Evolutionary conservation across 2,797 vertebrate species (phyloP).

Genomic region (Sciaenops ocellatus): DNA sequence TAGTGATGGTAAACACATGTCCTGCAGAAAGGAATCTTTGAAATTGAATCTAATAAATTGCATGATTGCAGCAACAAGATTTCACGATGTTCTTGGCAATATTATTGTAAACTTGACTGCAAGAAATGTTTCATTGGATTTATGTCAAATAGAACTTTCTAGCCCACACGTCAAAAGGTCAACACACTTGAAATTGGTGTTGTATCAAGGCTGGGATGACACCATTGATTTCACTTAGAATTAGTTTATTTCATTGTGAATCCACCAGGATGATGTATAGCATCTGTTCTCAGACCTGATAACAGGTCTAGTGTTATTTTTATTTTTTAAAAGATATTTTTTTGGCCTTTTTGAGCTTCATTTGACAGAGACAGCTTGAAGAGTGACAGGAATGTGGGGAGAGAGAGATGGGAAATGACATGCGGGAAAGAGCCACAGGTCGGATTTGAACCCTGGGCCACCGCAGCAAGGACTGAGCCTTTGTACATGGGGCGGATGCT

Average conservation of each 20-base stretch:
- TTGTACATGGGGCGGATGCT: no score
- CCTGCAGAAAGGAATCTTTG: neutral
- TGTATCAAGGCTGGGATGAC: neutral
- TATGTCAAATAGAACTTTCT: neutral
- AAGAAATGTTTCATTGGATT: conserved; percentile 12
- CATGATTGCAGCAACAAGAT: neutral
- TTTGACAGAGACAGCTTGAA: no score
- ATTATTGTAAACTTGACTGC: neutral
- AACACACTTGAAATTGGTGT: neutral
- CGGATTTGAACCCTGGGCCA: no score
- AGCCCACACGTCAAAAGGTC: neutral
- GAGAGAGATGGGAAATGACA: no score
- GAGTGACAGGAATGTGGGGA: no score
- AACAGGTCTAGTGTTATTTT: neutral
- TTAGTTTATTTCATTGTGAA: neutral
- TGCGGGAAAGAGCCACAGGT: no score
- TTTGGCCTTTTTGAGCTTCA: no score
- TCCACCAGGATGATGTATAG: neutral
- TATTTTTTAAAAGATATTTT: no score
- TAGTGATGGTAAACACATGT: conserved; percentile 5
- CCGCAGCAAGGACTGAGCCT: no score
- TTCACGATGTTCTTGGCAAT: conserved; percentile 11
- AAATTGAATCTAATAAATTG: conserved; percentile 9
- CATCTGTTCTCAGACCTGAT: conserved; percentile 5
- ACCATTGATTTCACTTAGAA: neutral